Conservation (phyloP, 2,888 invertebrate species). For the Luffia ferchaultella region DNA sequence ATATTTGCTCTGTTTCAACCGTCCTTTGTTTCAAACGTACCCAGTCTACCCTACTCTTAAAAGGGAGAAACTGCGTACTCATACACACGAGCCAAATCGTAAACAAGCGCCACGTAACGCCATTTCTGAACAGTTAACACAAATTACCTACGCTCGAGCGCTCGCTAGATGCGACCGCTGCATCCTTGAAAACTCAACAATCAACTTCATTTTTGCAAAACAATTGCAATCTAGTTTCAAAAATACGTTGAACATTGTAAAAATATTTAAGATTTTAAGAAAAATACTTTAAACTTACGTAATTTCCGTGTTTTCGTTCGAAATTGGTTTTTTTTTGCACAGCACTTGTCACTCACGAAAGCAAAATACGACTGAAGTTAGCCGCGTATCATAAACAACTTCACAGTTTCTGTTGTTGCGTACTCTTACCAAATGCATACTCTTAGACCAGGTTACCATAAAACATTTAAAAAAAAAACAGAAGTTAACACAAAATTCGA, state of each 20-base stretch:
- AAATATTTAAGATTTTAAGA: constrained; percentile 5
- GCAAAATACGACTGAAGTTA: constrained; percentile 6
- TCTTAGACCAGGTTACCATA: constrained; percentile 1
- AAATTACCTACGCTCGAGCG: neutral
- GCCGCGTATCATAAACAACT: constrained; percentile 6
- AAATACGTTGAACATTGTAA: too few species aligned
- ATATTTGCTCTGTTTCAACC: too few species aligned
- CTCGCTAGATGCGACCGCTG: constrained; percentile 3
- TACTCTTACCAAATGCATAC: constrained; percentile 3
- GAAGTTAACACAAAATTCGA: too few species aligned
- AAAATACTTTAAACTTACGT: constrained; percentile 5
- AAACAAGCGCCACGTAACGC: constrained; percentile 3
- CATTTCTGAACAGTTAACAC: too few species aligned
- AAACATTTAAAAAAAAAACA: too few species aligned
- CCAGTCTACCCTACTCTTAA: too few species aligned
- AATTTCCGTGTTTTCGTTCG: constrained; percentile 5
- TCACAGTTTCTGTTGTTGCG: constrained; percentile 4
- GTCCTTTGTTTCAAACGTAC: too few species aligned
- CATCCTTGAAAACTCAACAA: constrained; percentile 1
- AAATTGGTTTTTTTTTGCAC: constrained; percentile 6
- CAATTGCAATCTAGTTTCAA: constrained; percentile 4
- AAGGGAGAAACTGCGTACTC: constrained; percentile 4
- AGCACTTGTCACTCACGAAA: constrained; percentile 4
- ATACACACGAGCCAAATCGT: constrained; percentile 1
- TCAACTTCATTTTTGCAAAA: constrained; percentile 6